Conservation (phyloP, 1,140 invertebrate species). For the Zaprionus gabonicus region DNA sequence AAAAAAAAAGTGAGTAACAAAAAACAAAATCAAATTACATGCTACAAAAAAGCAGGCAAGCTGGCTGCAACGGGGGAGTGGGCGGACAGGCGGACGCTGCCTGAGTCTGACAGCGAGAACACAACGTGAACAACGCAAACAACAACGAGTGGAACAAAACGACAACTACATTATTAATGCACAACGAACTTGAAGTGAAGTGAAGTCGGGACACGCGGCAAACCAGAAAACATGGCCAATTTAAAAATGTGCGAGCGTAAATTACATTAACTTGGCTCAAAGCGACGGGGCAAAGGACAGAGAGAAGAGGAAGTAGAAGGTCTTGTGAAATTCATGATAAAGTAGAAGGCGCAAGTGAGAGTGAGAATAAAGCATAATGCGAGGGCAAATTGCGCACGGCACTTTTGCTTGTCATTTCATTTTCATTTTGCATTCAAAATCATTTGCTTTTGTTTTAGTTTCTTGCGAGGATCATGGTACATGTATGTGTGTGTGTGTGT, state of each 20-base stretch:
- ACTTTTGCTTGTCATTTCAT: constrained; percentile 52
- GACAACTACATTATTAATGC: constrained; percentile 81
- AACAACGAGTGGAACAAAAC: constrained; percentile 42
- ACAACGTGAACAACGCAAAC: constrained; percentile 7
- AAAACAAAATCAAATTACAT: constrained; percentile 68
- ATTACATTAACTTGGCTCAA: constrained; percentile 57
- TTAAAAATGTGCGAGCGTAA: constrained; percentile 60
- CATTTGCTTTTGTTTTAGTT: constrained; percentile 38
- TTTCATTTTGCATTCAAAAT: constrained; percentile 69
- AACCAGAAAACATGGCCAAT: constrained; percentile 72
- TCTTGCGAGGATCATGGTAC: neutral
- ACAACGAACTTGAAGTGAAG: constrained; percentile 78
- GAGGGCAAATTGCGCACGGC: constrained; percentile 56
- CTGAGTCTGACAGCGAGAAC: constrained; percentile 13
- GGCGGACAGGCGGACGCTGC: neutral
- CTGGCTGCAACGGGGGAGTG: neutral
- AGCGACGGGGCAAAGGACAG: constrained; percentile 13
- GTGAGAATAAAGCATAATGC: constrained; percentile 43
- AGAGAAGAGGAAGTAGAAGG: neutral
- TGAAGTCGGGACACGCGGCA: constrained; percentile 48
- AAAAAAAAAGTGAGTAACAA: constrained; percentile 10
- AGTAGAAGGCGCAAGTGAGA: constrained; percentile 17
- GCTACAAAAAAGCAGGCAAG: constrained; percentile 27
- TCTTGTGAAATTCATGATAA: constrained; percentile 28
- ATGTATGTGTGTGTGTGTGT: constrained; percentile 15